These are phyloP conservation scores for Cephalopholis sonnerati DNA, from an alignment of 2,113 vertebrate genomes.

Conservation along the genomic window DNA sequence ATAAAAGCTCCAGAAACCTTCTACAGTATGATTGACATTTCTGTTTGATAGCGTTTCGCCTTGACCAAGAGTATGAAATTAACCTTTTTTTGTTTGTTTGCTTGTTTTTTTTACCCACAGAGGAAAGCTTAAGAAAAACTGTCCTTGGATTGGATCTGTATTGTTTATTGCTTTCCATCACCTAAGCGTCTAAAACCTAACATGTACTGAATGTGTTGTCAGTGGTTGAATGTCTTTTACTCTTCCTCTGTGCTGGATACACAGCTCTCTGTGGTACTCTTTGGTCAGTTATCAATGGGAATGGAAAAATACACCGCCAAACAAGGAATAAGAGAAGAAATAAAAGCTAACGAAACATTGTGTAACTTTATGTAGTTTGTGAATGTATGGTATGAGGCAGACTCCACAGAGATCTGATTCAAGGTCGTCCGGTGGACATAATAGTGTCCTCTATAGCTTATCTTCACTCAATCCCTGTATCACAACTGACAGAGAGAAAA, in stretches of 20 bases:
- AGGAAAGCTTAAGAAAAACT: too few species aligned
- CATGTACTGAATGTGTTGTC: background rate
- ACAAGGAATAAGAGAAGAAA: background rate
- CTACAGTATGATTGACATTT: background rate
- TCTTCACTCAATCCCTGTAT: conserved; percentile 77
- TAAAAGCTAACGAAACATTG: background rate
- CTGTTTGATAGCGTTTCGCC: background rate
- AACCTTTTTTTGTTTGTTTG: background rate
- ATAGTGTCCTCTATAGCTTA: conserved; percentile 67
- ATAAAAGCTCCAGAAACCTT: background rate
- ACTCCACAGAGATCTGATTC: conserved; percentile 47
- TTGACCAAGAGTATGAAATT: background rate
- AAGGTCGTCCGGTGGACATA: conserved; percentile 74
- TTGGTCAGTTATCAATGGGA: background rate
- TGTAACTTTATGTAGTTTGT: conserved; percentile 13
- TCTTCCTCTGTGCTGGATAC: background rate
- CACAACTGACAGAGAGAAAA: conserved; percentile 78
- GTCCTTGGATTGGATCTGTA: background rate
- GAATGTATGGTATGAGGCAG: conserved; percentile 3
- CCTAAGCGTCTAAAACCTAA: background rate
- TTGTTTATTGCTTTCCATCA: background rate
- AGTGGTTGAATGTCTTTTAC: background rate
- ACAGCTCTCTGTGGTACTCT: background rate
- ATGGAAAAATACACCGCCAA: background rate
- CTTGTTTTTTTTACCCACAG: background rate